Evolutionary conservation across 2,113 vertebrate genomes (phyloP).

Genomic region (Opisthocomus hoazin): DNA sequence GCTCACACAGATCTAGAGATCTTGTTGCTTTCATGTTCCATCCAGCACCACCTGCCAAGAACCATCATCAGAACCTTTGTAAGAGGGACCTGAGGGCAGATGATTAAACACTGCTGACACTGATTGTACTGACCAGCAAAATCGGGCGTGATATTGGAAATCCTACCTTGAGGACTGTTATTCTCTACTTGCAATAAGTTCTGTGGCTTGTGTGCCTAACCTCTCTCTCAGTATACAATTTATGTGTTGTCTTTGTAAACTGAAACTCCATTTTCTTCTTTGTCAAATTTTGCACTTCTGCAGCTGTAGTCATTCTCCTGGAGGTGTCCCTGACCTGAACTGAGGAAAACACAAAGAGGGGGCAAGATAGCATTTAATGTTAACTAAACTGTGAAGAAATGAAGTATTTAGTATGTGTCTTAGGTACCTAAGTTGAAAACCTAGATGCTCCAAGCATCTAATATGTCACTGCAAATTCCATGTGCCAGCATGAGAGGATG

Average conservation of each 20-base stretch:
- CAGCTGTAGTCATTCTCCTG: neutral
- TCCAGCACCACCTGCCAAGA: neutral
- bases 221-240: neutral
- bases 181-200: neutral
- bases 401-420: neutral
- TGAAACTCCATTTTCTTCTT: neutral
- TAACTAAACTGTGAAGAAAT: neutral
- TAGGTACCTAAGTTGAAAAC: neutral
- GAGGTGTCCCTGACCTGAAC: neutral
- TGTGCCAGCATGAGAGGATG: neutral
- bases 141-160: neutral
- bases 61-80: neutral
- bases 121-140: neutral
- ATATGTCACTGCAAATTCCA: neutral
- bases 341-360: neutral
- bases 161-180: neutral
- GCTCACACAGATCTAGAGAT: neutral
- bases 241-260: neutral
- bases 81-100: neutral
- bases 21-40: neutral
- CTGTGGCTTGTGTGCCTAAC: neutral
- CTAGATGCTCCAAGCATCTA: neutral
- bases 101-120: neutral
- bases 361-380: neutral
- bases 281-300: neutral